phyloP scores from a whole-genome alignment of 2,888 invertebrate species.

The Noctua janthe region DNA sequence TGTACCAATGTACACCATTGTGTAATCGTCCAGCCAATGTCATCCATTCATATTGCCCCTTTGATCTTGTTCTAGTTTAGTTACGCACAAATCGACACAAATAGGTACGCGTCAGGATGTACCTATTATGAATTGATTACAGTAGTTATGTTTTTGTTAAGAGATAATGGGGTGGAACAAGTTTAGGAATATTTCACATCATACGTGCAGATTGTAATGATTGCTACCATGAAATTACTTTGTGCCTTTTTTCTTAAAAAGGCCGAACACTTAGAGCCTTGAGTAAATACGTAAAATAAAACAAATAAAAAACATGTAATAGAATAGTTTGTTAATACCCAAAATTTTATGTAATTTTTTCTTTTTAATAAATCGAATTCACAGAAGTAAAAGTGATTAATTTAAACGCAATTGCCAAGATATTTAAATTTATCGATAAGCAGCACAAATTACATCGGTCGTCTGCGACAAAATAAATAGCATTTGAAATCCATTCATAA shows the following conservation, averaged over 20 bases:
- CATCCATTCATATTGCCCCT: constrained; percentile 65
- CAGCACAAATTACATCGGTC: not conserved
- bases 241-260: not conserved
- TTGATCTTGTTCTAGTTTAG: constrained; percentile 66
- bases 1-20: constrained; percentile 47
- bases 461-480: constrained; percentile 31
- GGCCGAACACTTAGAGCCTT: not conserved
- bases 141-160: constrained; percentile 41
- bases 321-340: not conserved
- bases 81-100: constrained; percentile 56
- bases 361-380: not conserved
- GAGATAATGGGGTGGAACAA: constrained; percentile 13
- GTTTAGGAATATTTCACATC: not conserved
- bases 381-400: not conserved
- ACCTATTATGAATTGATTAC: constrained; percentile 53
- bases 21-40: constrained; percentile 64
- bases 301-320: no score
- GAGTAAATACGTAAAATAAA: not conserved
- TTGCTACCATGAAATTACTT: not conserved
- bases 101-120: constrained; percentile 52
- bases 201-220: no score
- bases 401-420: constrained; percentile 10
- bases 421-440: not conserved
- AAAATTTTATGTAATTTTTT: not conserved
- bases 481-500: constrained; percentile 27